Base-by-base conservation (phyloP, 2,797 vertebrate species). In the Hipposideros larvatus region DNA sequence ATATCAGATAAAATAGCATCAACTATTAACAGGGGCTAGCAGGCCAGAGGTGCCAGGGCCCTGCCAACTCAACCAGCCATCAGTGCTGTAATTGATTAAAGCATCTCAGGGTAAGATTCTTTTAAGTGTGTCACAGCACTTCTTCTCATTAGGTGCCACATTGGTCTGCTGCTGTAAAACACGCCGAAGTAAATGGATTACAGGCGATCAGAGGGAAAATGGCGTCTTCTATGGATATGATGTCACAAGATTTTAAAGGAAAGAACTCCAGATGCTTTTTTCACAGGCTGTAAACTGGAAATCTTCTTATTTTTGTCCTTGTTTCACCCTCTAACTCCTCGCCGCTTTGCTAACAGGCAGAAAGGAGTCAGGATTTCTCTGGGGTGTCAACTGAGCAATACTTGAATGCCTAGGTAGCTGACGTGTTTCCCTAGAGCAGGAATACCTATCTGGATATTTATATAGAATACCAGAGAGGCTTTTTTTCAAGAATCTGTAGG, bases 71-170 rank as follows among this genome's bases (percentile, higher is more conserved):
- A 73, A 48, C 91, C 31, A 0, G 0, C 84, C 97, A 61, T 96
- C 97, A 92, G 74, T 53, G 94, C 91, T 97, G 90, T 97, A 97
- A 98, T 97, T 96, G 98, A 98, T 98, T 98, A 98, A 98, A 98
- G 94, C 95, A 71, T 97, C 78, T 16, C 96, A 87, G 95, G 96
- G 87, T 94, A 96, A 97, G 97, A 87, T 95, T 96, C 98, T 94
- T 94, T 91, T 87, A 92, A 96, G 75, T 53, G 51, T 96, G 94
- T 97, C 95, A 74, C 68, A 91, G 87, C 71, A 10, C 97, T 75
- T 96, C 94, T 96, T 93, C 96, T 98, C 15, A n/a, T 97, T 97
- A 96, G 95, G 87, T 96, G 93, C 94, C 96, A 34, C 87, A 94
- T 96, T 97, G 92, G 92, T 95, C 94, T 95, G 48, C 90, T 97